phyloP scores from a whole-genome alignment of 2,797 vertebrate genomes.

The Enteromius argenteus region DNA sequence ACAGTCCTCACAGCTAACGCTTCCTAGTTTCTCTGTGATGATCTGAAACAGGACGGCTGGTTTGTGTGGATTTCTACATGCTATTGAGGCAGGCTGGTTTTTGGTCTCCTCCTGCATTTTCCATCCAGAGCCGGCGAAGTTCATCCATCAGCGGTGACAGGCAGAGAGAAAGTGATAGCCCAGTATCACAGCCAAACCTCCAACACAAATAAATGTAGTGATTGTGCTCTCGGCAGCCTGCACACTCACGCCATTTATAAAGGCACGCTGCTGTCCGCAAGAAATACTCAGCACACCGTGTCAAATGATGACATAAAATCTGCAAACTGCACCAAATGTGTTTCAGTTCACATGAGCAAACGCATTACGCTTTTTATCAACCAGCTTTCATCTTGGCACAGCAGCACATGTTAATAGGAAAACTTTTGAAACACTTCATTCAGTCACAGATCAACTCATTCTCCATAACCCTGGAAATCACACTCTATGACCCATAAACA shows the following conservation, averaged over 20 bases:
- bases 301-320: neutral
- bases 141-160: constrained; percentile 77
- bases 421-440: neutral
- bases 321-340: neutral
- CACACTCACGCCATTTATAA: constrained; percentile 5
- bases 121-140: constrained; percentile 61
- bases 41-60: neutral
- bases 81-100: neutral
- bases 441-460: neutral
- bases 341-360: neutral
- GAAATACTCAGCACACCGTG: neutral
- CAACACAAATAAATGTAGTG: constrained; percentile 65
- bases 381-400: neutral
- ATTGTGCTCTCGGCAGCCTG: constrained; percentile 42
- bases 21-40: neutral
- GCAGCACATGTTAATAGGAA: neutral
- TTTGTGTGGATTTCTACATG: neutral
- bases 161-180: constrained; percentile 58
- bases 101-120: constrained; percentile 49
- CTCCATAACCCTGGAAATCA: neutral
- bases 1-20: neutral
- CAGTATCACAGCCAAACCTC: constrained; percentile 57
- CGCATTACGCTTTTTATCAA: neutral
- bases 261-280: neutral
- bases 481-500: neutral